Base-by-base conservation (phyloP, 2,888 invertebrate species). In the Sthenelais limicola region DNA sequence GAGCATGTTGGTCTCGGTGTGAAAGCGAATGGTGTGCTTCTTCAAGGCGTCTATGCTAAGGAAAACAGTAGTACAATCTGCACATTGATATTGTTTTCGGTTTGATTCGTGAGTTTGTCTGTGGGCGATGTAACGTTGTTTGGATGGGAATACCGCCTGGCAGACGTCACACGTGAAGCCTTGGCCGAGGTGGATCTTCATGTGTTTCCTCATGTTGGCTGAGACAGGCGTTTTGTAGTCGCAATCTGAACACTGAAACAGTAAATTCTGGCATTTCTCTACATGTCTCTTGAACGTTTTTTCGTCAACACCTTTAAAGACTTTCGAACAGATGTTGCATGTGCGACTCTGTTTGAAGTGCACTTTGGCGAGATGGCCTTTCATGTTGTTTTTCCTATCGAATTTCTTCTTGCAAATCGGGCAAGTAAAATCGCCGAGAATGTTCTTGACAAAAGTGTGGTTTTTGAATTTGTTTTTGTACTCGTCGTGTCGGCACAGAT, bases 221-320 rank as follows among this genome's bases (percentile, higher is more conserved):
- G 52, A 49, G 3, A 77, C 74, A 0, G 51, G 68, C 0, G 77
- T 73, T 15, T 54, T 73, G 72, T 77, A 77, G 12, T 66, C 48
- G 35, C 77, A 77, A 30, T 69, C 51, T 21, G 32, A 43, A 58
- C 77, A 77, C 12, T 49, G n/a, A 21, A 52, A 47, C 18, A 32
- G 51, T 4, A 73, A 38, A n/a, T 74, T 56, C 33, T 70, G 56
- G 47, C 77, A 77, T 51, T 75, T 77, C 47, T 77, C 77, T 15
- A 75, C 49, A 43, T 77, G 77, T 21, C 77, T 26, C 3, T 30
- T 28, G 33, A 73, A 75, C 1, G 73, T 74, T 62, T 75, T 74
- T 3, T 71, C 68, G 26, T 77, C 77, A 0, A 74, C 68, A 7
- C 38, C 49, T 3, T 26, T 12, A 30, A 76, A 33, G 0, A 30